Base-by-base conservation (phyloP, 2,797 vertebrate genomes). In the Harpagifer antarcticus region DNA sequence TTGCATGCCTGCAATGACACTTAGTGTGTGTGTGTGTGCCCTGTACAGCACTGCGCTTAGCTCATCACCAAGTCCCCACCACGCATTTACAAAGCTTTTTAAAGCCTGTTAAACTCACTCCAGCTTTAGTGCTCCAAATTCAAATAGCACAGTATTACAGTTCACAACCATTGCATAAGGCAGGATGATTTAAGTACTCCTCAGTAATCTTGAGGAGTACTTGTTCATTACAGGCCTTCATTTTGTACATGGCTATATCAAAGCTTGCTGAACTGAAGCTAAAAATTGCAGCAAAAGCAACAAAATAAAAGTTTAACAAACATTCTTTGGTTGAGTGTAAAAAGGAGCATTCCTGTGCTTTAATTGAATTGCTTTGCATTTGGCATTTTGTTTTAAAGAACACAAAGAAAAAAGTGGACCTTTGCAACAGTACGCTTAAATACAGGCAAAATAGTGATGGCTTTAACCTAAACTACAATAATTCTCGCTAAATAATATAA, bases 111-210 rank as follows among this genome's bases (percentile, higher is more conserved):
- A n/a, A 64, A 68, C 61, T 90, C 82, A 79, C 69, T 79, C 87
- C 66, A n/a, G 54, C 31, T 88, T 76, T 72, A 76, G 78, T 76
- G 86, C 86, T 87, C 91, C 89, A 81, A 83, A 91, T 87, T 86
- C 89, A 89, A 90, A 89, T 72, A 91, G 91, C 94, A 95, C 94
- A 95, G 94, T 95, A 94, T 95, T 93, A 94, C 91, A 94, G 92
- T 94, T 94, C 90, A 89, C 94, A 95, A 95, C 94, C 94, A 95
- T 95, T 94, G 88, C 79, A 83, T 93, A 93, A 95, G 89, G 93
- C 92, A 92, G 88, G 89, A 89, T 73, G 81, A 79, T 80, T 68
- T 80, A 87, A 90, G 77, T 70, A 86, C 78, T 79, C 58, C 54
- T 37, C 9, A 14, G 63, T 72, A 79, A 84, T 80, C 54, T 74